Evolutionary conservation across 1,140 invertebrate species (phyloP).

Genomic region (Atta texana): DNA sequence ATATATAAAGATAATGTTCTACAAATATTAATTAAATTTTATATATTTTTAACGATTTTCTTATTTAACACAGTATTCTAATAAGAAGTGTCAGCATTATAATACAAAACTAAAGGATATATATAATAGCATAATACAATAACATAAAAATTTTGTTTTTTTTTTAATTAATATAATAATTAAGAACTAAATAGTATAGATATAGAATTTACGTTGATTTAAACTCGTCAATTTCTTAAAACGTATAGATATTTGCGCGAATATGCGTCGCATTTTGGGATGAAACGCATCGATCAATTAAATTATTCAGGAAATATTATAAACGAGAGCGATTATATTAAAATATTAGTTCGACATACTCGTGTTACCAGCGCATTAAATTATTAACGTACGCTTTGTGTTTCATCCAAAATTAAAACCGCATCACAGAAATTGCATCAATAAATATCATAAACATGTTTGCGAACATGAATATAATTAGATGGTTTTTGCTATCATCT

Average conservation of each 20-base stretch:
- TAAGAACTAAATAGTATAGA: background rate
- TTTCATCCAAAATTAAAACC: slow-evolving; percentile 16
- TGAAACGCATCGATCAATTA: slow-evolving; percentile 29
- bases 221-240: slow-evolving; percentile 2
- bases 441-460: slow-evolving; percentile 26
- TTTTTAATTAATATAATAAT: background rate
- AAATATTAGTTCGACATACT: slow-evolving; percentile 28
- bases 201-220: background rate
- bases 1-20: background rate
- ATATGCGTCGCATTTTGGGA: background rate
- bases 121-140: background rate
- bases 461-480: background rate
- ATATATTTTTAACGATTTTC: background rate
- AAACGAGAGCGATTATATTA: slow-evolving; percentile 39
- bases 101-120: background rate
- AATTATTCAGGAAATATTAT: slow-evolving; percentile 48
- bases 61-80: background rate
- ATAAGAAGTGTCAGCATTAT: background rate
- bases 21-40: background rate
- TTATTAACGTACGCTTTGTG: slow-evolving; percentile 50
- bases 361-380: slow-evolving; percentile 41
- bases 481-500: background rate
- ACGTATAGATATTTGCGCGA: background rate
- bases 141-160: background rate
- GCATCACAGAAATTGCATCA: slow-evolving; percentile 40